Evolutionary conservation across 2,888 invertebrate genomes (phyloP).

Genomic region (Orchesellides sinensis): DNA sequence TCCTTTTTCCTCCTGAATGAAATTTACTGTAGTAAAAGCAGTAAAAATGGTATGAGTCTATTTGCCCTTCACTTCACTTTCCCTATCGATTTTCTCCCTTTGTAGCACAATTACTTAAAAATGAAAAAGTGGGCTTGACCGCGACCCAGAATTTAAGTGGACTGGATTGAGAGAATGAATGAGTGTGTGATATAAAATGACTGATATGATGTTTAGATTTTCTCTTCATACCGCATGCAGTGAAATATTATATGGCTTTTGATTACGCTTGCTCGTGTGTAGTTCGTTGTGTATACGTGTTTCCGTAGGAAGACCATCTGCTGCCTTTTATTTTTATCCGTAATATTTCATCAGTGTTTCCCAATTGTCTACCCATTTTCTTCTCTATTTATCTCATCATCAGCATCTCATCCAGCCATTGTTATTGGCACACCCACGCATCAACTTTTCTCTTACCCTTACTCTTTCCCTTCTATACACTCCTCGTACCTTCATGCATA

Average conservation of each 20-base stretch:
- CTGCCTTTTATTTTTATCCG: background rate
- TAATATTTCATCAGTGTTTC: conserved; percentile 46
- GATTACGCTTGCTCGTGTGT: background rate
- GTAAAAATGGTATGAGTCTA: background rate
- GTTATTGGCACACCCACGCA: conserved; percentile 42
- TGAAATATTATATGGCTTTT: conserved; percentile 12
- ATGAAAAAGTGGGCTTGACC: conserved; percentile 35
- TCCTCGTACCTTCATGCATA: background rate
- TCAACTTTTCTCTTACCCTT: background rate
- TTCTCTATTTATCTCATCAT: conserved; percentile 41
- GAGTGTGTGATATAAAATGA: conserved; percentile 12
- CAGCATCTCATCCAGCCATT: conserved; percentile 11
- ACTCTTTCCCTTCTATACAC: background rate
- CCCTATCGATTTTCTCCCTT: conserved; percentile 24
- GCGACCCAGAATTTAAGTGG: conserved; percentile 35
- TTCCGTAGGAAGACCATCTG: conserved; percentile 30
- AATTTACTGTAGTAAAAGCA: background rate
- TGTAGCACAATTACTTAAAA: conserved; percentile 43
- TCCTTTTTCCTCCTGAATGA: background rate
- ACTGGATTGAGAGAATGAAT: background rate
- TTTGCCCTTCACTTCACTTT: conserved; percentile 22
- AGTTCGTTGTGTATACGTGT: background rate
- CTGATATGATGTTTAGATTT: too few species aligned
- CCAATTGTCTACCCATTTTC: conserved; percentile 32
- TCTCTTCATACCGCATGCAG: too few species aligned